Base-by-base conservation (phyloP, 23 tunicate genomes). In the Ciona savignyi region DNA sequence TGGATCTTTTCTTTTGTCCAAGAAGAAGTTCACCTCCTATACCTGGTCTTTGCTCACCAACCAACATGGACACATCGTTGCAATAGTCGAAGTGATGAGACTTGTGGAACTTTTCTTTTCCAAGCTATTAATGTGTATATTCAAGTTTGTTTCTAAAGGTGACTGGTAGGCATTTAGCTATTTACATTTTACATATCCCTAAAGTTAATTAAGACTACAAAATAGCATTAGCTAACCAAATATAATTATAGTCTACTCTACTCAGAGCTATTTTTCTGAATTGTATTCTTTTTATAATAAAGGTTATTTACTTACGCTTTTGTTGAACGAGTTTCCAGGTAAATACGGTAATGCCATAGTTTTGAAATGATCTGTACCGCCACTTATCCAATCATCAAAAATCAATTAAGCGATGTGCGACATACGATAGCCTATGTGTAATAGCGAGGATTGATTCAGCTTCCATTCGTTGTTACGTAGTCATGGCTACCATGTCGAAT, bases 91-190 rank as follows among this genome's bases (percentile, higher is more conserved):
- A 95, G 65, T 85, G 93, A 63, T 95, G 99, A 1, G 99, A 95
- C 75, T 95, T 91, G 86, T 91, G 97, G 35, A 91, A 91, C 70
- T 85, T 91, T 60, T 91, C 97, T 34, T 76, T 80, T 48, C 97
- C 97, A 64, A 91, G 86, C 97, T 91, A 77, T 49, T 76, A 32
- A 19, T 23, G 26, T 66, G n/a, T 66, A 0, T 32, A 28, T 69
- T 31, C 42, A 30, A 33, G 28, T 69, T 33, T 25, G n/a, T 0
- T 25, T 23, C 70, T 66, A 66, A 25, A n/a, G n/a, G n/a, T n/a
- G n/a, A n/a, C n/a, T n/a, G n/a, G n/a, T n/a, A n/a, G n/a, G n/a
- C n/a, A n/a, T n/a, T n/a, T n/a, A n/a, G n/a, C n/a, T n/a, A n/a
- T n/a, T n/a, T n/a, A n/a, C n/a, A n/a, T n/a, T n/a, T n/a, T n/a